Percentiles rank a stretch among this genome's conserved stretches.
phyloP scores from a whole-genome alignment of 2,113 vertebrate genomes.

The Pachypanchax playfairii region DNA sequence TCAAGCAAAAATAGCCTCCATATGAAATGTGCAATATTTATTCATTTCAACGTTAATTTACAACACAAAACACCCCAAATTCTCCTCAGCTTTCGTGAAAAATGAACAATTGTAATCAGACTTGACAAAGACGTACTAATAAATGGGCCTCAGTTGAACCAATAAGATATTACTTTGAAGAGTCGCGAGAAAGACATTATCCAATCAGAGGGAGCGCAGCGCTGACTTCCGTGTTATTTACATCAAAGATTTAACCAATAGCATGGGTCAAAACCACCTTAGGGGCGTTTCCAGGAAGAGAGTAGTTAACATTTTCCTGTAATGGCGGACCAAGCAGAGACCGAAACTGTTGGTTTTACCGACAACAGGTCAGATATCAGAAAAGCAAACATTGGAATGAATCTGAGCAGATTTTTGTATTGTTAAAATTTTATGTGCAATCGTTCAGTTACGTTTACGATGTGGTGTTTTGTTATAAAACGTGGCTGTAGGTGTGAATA shows the following conservation, averaged over 20 bases:
- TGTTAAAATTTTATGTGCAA: accelerated
- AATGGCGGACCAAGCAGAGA: conserved; percentile 84
- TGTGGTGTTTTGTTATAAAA: background rate
- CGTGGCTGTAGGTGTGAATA: conserved; percentile 6
- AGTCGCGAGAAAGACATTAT: background rate
- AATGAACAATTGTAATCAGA: background rate
- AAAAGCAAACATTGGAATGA: background rate
- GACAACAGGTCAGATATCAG: conserved; percentile 77
- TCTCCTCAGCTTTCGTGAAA: background rate
- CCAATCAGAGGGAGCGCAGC: conserved; percentile 38
- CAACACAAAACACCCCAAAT: background rate
- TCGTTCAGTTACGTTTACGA: background rate
- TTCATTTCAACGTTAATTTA: too few relatives aligned
- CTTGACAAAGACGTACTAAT: conserved; percentile 58
- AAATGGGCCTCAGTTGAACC: conserved; percentile 11
- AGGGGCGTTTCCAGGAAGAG: conserved; percentile 73
- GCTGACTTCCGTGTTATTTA: conserved; percentile 10
- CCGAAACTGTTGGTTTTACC: conserved; percentile 76
- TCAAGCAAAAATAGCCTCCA: too few relatives aligned
- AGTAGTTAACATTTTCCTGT: conserved; percentile 68
- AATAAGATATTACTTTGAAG: conserved; percentile 8
- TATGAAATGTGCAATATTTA: too few relatives aligned
- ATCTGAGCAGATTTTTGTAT: too few relatives aligned
- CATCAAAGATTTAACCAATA: conserved; percentile 41
- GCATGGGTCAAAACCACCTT: background rate